Evolutionary conservation across 2,113 vertebrate genomes (phyloP).

Genomic region (Pedetes capensis): DNA sequence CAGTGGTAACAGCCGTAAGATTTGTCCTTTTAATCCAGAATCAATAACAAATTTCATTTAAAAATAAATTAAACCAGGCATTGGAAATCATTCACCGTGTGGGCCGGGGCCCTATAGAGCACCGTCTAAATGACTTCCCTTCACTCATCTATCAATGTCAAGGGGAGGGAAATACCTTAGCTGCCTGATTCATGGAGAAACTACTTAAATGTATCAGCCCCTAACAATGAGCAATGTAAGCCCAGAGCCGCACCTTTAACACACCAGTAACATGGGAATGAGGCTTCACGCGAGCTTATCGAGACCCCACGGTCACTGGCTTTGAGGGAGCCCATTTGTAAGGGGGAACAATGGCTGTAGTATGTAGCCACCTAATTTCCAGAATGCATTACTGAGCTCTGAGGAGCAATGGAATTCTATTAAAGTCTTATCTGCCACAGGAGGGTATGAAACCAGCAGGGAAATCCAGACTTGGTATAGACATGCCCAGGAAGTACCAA

Average conservation of each 20-base stretch:
- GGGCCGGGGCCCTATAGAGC: slow-evolving; percentile 66
- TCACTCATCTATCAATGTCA: slow-evolving; percentile 80
- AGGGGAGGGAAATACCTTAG: slow-evolving; percentile 60
- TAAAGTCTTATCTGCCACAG: slow-evolving; percentile 74
- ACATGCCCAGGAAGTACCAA: slow-evolving; percentile 19
- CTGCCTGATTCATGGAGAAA: slow-evolving; percentile 77
- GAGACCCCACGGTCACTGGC: slow-evolving; percentile 63
- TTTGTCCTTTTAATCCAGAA: slow-evolving; percentile 85
- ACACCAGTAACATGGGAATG: slow-evolving; percentile 62
- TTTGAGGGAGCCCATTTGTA: slow-evolving; percentile 71
- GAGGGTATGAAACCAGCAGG: slow-evolving; percentile 56
- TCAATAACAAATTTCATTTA: slow-evolving; percentile 86
- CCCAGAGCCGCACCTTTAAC: slow-evolving; percentile 39
- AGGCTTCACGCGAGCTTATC: slow-evolving; percentile 69
- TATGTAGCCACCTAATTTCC: slow-evolving; percentile 73
- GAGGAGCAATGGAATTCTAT: slow-evolving; percentile 75
- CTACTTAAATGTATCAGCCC: slow-evolving; percentile 74
- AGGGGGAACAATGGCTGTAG: slow-evolving; percentile 72
- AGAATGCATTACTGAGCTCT: slow-evolving; percentile 73
- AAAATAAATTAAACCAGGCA: slow-evolving; percentile 85
- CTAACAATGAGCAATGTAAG: slow-evolving; percentile 69
- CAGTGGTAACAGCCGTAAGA: slow-evolving; percentile 77
- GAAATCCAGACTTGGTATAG: slow-evolving; percentile 24
- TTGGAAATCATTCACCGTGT: slow-evolving; percentile 81
- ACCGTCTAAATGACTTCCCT: slow-evolving; percentile 78